Conservation (phyloP, 2,797 vertebrate genomes). For the Sebastes umbrosus region DNA sequence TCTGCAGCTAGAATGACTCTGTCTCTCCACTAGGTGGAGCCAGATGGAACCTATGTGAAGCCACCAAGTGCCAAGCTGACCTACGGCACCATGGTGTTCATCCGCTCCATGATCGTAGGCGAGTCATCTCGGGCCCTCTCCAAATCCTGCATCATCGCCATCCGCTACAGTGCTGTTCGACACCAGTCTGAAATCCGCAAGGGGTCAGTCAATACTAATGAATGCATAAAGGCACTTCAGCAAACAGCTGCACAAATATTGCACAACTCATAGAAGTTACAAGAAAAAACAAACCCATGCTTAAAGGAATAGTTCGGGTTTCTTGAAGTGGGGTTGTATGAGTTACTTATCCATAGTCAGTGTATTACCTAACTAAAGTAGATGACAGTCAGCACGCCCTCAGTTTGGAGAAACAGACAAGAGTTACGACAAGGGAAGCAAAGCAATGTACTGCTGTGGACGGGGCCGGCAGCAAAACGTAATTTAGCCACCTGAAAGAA, state of each 20-base stretch:
- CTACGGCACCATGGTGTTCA: constrained; percentile 98
- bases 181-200: constrained; percentile 94
- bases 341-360: neutral
- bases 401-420: too few relatives aligned
- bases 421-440: too few relatives aligned
- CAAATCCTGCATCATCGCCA: constrained; percentile 92
- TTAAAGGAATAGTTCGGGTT: neutral
- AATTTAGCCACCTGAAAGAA: too few relatives aligned
- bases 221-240: neutral
- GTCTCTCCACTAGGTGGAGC: constrained; percentile 86
- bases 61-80: constrained; percentile 95
- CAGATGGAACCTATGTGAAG: constrained; percentile 93
- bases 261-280: neutral
- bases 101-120: constrained; percentile 92
- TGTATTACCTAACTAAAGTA: too few relatives aligned
- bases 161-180: constrained; percentile 94
- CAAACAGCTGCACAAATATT: neutral
- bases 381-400: too few relatives aligned
- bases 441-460: too few relatives aligned
- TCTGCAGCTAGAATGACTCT: neutral
- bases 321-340: neutral
- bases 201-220: constrained; percentile 77
- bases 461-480: too few relatives aligned
- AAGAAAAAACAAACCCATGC: neutral
- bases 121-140: constrained; percentile 84